Base-by-base conservation (phyloP, 2,888 invertebrate species). In the Pemphredon lugubris region DNA sequence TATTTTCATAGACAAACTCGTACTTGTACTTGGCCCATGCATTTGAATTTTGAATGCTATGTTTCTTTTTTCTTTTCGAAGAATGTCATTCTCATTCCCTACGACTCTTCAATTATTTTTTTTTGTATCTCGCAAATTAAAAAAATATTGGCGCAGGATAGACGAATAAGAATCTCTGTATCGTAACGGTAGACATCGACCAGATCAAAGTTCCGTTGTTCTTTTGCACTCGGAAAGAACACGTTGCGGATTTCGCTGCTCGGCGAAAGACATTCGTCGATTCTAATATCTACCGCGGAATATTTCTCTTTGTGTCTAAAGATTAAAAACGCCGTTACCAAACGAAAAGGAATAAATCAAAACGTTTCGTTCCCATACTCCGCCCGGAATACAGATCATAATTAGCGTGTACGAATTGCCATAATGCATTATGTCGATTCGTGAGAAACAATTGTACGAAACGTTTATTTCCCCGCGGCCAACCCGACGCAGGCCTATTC, bases 351-450 rank as follows among this genome's bases (percentile, higher is more conserved):
- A 30, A 30, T 6, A 18, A 11, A 18, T 48, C 18, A 7, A 7
- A 30, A 2, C 6, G n/a, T 26, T 18, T 32, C 14, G 13, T 5
- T 30, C 3, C 13, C 16, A 11, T 20, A 18, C 18, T 13, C 2
- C 20, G 16, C 20, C 20, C 30, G 7, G 30, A 11, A 2, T n/a
- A 4, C 9, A 4, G 39, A 53, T 65, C 23, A 37, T 44, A 70
- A 70, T 70, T 70, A 67, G 39, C 39, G 18, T 3, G 14, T 48
- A 48, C 20, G 51, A 40, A 40, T 60, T 20, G 65, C 53, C 47
- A 21, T 39, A 18, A 47, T 57, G 11, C 30, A 61, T 21, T 51
- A 18, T 57, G 51, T 21, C 42, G 60, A 67, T 67, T 67, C 67
- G 40, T 37, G 57, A 51, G 61, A 57, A 68, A 45, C 48, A 51